These are phyloP conservation scores for Orius laevigatus DNA, from an alignment of 1,140 invertebrate genomes.

Conservation along the genomic window DNA sequence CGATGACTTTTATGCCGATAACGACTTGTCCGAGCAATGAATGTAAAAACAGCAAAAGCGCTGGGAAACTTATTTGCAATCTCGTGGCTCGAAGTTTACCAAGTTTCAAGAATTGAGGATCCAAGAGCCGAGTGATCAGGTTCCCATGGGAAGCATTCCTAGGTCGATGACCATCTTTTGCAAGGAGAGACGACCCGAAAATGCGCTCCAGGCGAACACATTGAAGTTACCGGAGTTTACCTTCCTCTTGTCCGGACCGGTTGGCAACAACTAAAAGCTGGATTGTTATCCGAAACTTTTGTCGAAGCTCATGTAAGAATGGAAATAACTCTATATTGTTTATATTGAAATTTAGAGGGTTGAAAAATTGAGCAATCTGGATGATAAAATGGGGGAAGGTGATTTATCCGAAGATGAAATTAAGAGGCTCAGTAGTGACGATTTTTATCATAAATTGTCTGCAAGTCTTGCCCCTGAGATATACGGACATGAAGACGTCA, in stretches of 20 bases:
- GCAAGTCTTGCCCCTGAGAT: constrained; percentile 95
- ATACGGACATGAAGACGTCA: constrained; percentile 95
- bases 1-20: constrained; percentile 76
- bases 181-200: constrained; percentile 79
- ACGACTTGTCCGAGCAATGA: constrained; percentile 81
- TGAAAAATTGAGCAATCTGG: constrained; percentile 25
- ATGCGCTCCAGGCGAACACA: constrained; percentile 87
- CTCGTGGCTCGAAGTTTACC: constrained; percentile 91
- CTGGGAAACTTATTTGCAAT: constrained; percentile 90
- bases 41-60: constrained; percentile 86
- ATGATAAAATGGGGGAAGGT: constrained; percentile 49
- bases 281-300: constrained; percentile 85
- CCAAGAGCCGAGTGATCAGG: constrained; percentile 97
- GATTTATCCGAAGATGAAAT: constrained; percentile 71
- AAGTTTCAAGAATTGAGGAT: constrained; percentile 98
- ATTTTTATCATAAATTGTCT: constrained; percentile 88
- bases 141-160: constrained; percentile 96
- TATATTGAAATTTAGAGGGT: constrained; percentile 15
- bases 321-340: not conserved
- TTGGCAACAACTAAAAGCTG: constrained; percentile 65
- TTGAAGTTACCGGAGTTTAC: constrained; percentile 82
- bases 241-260: constrained; percentile 70
- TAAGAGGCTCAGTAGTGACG: constrained; percentile 54
- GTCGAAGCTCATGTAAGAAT: constrained; percentile 82
- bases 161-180: constrained; percentile 81